phyloP scores from a whole-genome alignment of 2,113 vertebrate species.

The Agapornis roseicollis region DNA sequence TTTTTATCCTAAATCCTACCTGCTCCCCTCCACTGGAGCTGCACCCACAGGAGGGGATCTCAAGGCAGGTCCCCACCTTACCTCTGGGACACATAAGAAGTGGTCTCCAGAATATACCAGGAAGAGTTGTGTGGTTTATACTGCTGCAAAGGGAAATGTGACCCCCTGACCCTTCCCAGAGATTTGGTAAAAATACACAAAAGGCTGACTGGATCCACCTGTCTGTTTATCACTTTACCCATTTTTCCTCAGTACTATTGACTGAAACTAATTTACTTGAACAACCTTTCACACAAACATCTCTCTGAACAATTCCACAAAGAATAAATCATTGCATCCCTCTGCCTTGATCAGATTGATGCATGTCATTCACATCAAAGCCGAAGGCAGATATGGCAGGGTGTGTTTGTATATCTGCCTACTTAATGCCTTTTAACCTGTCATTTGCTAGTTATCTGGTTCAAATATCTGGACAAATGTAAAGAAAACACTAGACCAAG shows the following conservation, averaged over 20 bases:
- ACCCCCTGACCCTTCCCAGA: constrained; percentile 7
- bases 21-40: background rate
- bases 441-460: constrained; percentile 65
- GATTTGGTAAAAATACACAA: constrained; percentile 3
- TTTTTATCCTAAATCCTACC: background rate
- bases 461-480: constrained; percentile 68
- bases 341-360: constrained; percentile 31
- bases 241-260: constrained; percentile 3
- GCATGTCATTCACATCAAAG: constrained; percentile 8
- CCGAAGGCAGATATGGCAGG: background rate
- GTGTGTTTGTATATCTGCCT: constrained; percentile 40
- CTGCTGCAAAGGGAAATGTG: background rate
- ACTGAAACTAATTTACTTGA: constrained; percentile 59
- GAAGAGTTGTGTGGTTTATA: constrained; percentile 44
- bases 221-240: constrained; percentile 30
- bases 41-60: background rate
- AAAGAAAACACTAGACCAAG: constrained; percentile 78
- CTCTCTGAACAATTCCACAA: background rate
- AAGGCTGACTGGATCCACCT: constrained; percentile 45
- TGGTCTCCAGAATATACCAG: background rate
- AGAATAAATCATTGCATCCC: background rate
- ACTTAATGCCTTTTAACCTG: constrained; percentile 58
- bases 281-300: background rate
- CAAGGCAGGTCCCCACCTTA: background rate
- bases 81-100: background rate